A percentile compares a stretch with the other conserved stretches of the same genome.
These are phyloP conservation scores for Dendrophyllia cribrosa DNA, from an alignment of 64 coral and sea anemone genomes.

Conservation along the genomic window DNA sequence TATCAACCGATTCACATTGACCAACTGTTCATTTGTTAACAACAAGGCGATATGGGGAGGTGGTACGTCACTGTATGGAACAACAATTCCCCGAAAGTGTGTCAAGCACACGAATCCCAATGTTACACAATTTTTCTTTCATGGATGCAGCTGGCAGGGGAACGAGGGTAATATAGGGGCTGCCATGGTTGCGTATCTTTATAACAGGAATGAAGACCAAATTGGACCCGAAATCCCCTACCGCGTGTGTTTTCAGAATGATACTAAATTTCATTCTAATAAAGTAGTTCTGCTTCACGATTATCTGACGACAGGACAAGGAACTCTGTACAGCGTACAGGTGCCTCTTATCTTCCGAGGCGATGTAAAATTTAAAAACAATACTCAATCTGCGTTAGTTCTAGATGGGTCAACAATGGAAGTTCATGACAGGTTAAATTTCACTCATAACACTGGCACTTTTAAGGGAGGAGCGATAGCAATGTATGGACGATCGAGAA, in stretches of 20 bases:
- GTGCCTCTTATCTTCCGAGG: constrained; percentile 59
- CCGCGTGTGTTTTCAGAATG: constrained; percentile 49
- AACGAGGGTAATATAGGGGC: constrained; percentile 78
- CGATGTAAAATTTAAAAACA: constrained; percentile 45
- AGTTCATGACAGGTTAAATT: constrained; percentile 40
- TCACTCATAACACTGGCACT: constrained; percentile 68
- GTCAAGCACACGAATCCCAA: not conserved
- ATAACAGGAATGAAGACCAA: constrained; percentile 68
- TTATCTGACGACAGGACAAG: constrained; percentile 57
- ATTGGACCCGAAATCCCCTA: constrained; percentile 81
- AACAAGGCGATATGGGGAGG: constrained; percentile 76
- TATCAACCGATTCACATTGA: constrained; percentile 18
- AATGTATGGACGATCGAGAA: constrained; percentile 79
- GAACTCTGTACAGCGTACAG: constrained; percentile 65
- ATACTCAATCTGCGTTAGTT: constrained; percentile 68
- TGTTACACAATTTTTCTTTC: constrained; percentile 44
- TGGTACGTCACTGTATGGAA: constrained; percentile 69
- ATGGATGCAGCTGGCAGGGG: constrained; percentile 21
- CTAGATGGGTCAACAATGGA: constrained; percentile 70
- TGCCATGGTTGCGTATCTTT: constrained; percentile 68
- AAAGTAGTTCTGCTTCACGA: not conserved
- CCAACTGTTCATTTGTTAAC: constrained; percentile 28
- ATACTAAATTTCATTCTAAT: constrained; percentile 45
- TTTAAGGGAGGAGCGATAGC: constrained; percentile 78
- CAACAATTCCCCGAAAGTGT: constrained; percentile 44